These are phyloP conservation scores for Loris lydekkerianus DNA, from an alignment of 2,797 vertebrate genomes.

Conservation along the genomic window DNA sequence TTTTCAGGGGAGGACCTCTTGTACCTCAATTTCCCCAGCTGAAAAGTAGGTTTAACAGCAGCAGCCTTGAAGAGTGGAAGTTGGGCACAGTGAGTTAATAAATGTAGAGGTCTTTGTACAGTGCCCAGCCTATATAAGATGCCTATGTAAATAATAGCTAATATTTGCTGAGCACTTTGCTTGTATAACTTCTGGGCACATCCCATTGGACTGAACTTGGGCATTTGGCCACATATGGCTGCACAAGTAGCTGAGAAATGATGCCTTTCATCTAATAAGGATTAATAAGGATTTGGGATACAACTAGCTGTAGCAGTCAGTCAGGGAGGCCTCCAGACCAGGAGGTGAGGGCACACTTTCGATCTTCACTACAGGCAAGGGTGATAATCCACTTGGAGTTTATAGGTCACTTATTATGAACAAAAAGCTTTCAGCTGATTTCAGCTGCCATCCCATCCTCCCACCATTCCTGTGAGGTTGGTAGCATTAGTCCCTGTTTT, in stretches of 20 bases:
- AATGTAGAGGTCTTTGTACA: neutral
- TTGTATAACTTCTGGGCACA: constrained; percentile 14
- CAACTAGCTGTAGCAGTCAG: too few species aligned
- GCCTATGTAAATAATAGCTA: neutral
- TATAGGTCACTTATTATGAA: neutral
- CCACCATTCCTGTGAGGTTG: neutral
- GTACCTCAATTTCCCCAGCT: neutral
- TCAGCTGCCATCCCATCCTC: neutral
- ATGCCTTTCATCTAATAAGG: neutral
- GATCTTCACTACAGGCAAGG: neutral
- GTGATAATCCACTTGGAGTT: neutral
- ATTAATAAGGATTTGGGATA: neutral
- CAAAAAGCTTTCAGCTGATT: neutral
- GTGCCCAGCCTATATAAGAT: neutral
- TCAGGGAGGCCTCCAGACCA: neutral
- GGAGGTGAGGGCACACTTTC: neutral
- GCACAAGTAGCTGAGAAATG: neutral
- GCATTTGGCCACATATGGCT: neutral
- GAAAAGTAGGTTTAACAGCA: neutral
- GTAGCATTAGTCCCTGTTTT: neutral
- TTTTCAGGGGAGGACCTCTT: neutral
- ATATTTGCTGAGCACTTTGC: constrained; percentile 15
- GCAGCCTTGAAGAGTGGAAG: neutral
- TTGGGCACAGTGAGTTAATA: neutral
- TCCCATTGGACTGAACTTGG: neutral